Evolutionary conservation across 2,113 vertebrate genomes (phyloP).

Genomic region (Sterna hirundo): DNA sequence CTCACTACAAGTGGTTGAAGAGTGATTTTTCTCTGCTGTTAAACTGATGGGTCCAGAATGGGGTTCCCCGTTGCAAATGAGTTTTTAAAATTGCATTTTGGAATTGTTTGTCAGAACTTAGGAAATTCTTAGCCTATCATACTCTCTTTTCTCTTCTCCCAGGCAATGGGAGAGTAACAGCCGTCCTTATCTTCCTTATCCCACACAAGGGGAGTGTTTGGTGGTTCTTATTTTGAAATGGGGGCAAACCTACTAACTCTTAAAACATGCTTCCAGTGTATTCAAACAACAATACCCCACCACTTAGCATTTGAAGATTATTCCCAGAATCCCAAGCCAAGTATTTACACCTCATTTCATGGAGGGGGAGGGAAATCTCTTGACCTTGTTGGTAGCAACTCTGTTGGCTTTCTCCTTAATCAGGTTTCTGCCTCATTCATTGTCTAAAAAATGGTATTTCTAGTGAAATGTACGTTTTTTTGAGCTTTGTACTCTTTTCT

Average conservation of each 20-base stretch:
- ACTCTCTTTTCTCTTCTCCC: neutral
- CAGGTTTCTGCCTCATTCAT: neutral
- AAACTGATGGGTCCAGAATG: neutral
- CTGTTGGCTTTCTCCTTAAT: neutral
- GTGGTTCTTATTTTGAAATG: slow-evolving; percentile 15
- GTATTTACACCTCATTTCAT: neutral
- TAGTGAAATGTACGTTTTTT: neutral
- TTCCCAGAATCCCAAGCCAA: neutral
- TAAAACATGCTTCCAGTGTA: neutral
- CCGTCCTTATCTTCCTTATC: neutral
- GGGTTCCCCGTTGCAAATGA: neutral
- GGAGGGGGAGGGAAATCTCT: neutral
- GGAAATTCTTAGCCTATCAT: neutral
- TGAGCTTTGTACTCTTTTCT: neutral
- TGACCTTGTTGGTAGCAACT: neutral
- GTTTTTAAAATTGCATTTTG: neutral
- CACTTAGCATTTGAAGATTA: neutral
- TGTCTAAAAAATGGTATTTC: neutral
- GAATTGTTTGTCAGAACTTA: neutral
- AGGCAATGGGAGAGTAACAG: neutral
- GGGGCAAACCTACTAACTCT: neutral
- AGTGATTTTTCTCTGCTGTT: neutral
- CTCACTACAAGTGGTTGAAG: neutral
- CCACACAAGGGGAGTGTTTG: neutral
- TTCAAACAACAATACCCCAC: neutral